These are phyloP conservation scores for Drosophila kokeensis DNA, from an alignment of 2,888 invertebrate species.

Conservation along the genomic window DNA sequence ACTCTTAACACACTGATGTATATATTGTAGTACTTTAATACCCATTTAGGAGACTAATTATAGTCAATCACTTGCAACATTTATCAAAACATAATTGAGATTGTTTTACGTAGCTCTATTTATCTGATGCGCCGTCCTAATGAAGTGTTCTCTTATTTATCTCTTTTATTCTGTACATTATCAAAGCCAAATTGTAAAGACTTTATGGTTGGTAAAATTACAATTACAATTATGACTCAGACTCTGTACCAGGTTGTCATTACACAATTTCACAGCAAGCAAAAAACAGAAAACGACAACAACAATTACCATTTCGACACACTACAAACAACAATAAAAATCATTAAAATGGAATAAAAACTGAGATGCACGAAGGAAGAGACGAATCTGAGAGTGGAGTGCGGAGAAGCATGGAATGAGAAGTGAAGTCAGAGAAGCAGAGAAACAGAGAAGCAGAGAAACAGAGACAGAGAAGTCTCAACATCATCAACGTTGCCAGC, in stretches of 20 bases:
- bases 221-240: conserved; percentile 25
- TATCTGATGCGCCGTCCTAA: background rate
- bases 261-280: conserved; percentile 31
- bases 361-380: background rate
- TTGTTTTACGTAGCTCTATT: background rate
- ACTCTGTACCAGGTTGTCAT: conserved; percentile 12
- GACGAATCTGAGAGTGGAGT: background rate
- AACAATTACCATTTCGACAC: conserved; percentile 37
- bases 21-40: too few species aligned
- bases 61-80: background rate
- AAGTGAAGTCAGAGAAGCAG: background rate
- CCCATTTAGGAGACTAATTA: background rate
- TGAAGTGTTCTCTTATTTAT: background rate
- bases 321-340: conserved; percentile 28
- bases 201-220: conserved; percentile 12
- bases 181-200: background rate
- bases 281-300: conserved; percentile 11
- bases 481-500: conserved; percentile 18
- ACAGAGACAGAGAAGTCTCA: conserved; percentile 1
- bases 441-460: conserved; percentile 1
- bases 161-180: background rate
- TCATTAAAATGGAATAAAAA: conserved; percentile 23
- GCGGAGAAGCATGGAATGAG: background rate
- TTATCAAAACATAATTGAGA: background rate
- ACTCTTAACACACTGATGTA: background rate